Base-by-base conservation (phyloP, 37 sponge, comb jelly and placozoan genomes). In the Mnemiopsis leidyi region DNA sequence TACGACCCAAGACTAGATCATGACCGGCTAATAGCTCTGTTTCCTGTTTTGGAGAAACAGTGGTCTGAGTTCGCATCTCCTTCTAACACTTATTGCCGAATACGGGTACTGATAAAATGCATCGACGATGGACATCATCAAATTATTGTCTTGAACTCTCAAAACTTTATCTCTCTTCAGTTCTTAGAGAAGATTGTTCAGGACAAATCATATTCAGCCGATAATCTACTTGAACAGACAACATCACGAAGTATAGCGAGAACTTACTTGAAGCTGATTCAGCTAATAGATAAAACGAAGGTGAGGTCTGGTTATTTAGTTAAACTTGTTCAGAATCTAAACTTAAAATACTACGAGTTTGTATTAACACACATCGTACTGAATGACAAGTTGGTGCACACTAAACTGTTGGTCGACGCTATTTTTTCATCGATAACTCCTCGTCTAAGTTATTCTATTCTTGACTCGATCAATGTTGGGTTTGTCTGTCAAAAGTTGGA, bases 101-200 rank as follows among this genome's bases (percentile, higher is more conserved):
- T 32, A 32, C 26, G 30, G 79, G 18, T 77, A 2, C 18, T 77
- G 35, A 16, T 32, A 20, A 77, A 77, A 32, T 77, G 79, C 33
- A 32, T 77, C 33, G 79, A 77, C 1, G 79, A 77, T 77, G 34
- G 9, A 33, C 36, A 77, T 77, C 79, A 77, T 77, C 79, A 77
- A 32, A 2, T 77, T 33, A 34, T 26, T 18, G 36, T 34, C 33
- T 32, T 77, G 0, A 18, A 5, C 61, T 77, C 79, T 33, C 79
- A 77, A 32, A 26, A 77, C 32, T 33, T 13, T 32, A 2, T 13
- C 26, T 77, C 79, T 32, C 36, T 77, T 32, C 20, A 9, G 26
- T 77, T 32, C 18, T 34, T 77, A 16, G 35, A 77, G 18, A 77
- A 32, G 36, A 77, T 77, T 18, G 79, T 77, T 26, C 32, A 26